Percentiles rank a stretch among this genome's conserved stretches.
Conservation (phyloP, 2,888 invertebrate species). For the Capitulum mitella region DNA sequence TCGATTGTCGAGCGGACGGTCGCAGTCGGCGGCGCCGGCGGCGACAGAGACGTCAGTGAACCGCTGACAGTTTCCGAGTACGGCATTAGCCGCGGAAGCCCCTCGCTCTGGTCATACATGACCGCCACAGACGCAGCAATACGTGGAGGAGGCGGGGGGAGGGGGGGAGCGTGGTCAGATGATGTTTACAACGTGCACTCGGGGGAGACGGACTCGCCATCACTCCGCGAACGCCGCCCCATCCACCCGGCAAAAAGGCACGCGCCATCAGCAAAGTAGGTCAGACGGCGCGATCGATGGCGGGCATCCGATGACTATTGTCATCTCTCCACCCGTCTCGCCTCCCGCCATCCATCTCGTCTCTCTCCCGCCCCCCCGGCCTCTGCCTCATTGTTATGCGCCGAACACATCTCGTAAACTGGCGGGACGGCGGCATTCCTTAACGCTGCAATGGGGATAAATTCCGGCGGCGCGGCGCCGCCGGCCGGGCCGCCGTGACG, state of each 20-base stretch:
- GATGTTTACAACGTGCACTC: too few relatives aligned
- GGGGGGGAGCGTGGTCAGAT: too few relatives aligned
- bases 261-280: constrained; percentile 4
- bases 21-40: not conserved
- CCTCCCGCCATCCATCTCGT: not conserved
- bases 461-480: not conserved
- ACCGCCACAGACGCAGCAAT: too few relatives aligned
- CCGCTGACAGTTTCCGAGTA: too few relatives aligned
- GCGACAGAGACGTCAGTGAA: too few relatives aligned
- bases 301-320: not conserved
- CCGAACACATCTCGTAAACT: constrained; percentile 2
- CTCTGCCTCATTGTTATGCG: constrained; percentile 6
- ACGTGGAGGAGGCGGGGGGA: too few relatives aligned
- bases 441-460: not conserved
- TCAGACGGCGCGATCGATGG: not conserved
- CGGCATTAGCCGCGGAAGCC: too few relatives aligned
- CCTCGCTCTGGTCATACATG: too few relatives aligned
- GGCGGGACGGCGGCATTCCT: not conserved
- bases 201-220: too few relatives aligned
- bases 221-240: not conserved
- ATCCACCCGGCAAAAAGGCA: not conserved
- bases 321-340: not conserved
- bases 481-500: too few relatives aligned
- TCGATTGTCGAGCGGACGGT: not conserved
- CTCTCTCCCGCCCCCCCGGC: not conserved